A percentile compares a stretch with the other conserved stretches of the same genome.
Conservation (phyloP, 2,888 invertebrate species). For the Diaprepes abbreviatus region DNA sequence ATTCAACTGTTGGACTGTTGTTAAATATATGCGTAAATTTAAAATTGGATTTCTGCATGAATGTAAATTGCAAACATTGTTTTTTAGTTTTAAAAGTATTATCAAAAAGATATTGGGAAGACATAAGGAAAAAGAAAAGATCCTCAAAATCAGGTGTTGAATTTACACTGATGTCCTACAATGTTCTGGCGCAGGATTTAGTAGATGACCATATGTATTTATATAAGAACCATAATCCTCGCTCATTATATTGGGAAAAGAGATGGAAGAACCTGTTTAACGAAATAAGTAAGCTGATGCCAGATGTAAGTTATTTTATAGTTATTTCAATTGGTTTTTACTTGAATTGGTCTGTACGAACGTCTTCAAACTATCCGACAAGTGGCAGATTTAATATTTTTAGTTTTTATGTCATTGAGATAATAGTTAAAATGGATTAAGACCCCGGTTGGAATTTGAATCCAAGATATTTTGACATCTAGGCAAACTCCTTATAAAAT, state of each 20-base stretch:
- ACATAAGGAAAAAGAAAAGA: slow-evolving; percentile 17
- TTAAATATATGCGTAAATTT: no score
- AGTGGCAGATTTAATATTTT: no score
- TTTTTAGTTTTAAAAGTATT: slow-evolving; percentile 30
- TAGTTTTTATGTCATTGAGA: no score
- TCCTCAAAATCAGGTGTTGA: slow-evolving; percentile 62
- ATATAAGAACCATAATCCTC: slow-evolving; percentile 74
- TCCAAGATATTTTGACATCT: no score
- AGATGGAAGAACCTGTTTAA: slow-evolving; percentile 73
- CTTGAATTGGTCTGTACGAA: no score
- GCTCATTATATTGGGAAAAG: slow-evolving; percentile 78
- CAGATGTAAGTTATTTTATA: slow-evolving; percentile 72
- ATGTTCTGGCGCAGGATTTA: slow-evolving; percentile 88
- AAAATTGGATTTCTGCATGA: no score
- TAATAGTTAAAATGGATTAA: no score
- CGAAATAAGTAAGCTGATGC: slow-evolving; percentile 72
- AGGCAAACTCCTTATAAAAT: no score
- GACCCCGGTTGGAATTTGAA: no score
- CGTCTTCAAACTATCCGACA: no score
- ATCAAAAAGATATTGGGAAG: slow-evolving; percentile 39
- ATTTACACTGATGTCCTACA: slow-evolving; percentile 86
- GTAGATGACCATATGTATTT: slow-evolving; percentile 80
- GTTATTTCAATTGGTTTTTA: slow-evolving; percentile 28
- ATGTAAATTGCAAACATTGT: no score
- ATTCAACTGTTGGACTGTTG: no score